Percentiles rank a stretch among this genome's conserved stretches.
Conservation (phyloP, 2,888 invertebrate species). For the Megaustenia siamemsis region DNA sequence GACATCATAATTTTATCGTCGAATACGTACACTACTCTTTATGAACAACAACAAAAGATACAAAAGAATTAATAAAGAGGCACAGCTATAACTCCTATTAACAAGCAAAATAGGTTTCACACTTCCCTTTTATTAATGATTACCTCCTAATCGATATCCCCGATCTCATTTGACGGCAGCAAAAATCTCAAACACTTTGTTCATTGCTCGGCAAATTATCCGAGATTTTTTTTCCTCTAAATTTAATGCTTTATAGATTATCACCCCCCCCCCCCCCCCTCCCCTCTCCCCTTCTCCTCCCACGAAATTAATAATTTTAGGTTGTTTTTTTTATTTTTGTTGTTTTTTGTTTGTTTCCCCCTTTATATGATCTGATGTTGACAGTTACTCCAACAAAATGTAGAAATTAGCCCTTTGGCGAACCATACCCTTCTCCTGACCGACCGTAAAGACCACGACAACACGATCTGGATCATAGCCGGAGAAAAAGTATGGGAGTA, state of each 20-base stretch:
- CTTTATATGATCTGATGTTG: not conserved
- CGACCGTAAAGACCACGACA: not conserved
- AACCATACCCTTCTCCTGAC: not conserved
- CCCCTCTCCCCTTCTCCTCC: too few relatives aligned
- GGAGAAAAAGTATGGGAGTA: too few relatives aligned
- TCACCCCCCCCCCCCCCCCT: too few relatives aligned
- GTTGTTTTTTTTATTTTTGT: not conserved
- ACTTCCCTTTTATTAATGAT: not conserved
- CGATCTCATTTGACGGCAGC: not conserved
- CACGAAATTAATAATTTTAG: too few relatives aligned
- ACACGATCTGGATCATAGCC: conserved; percentile 11
- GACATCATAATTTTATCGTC: not conserved
- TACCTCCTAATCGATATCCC: not conserved
- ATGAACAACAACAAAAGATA: not conserved
- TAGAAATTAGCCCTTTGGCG: not conserved
- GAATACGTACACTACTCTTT: not conserved
- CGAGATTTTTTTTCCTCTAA: not conserved
- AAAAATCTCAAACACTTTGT: not conserved
- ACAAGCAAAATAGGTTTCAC: too few relatives aligned
- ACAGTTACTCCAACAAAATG: not conserved
- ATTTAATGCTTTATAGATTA: not conserved
- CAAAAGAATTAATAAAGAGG: not conserved
- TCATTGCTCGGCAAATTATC: not conserved
- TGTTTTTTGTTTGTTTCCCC: not conserved
- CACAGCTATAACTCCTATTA: too few relatives aligned